These are phyloP conservation scores for Etheostoma perlongum DNA, from an alignment of 2,797 vertebrate genomes.

Conservation along the genomic window DNA sequence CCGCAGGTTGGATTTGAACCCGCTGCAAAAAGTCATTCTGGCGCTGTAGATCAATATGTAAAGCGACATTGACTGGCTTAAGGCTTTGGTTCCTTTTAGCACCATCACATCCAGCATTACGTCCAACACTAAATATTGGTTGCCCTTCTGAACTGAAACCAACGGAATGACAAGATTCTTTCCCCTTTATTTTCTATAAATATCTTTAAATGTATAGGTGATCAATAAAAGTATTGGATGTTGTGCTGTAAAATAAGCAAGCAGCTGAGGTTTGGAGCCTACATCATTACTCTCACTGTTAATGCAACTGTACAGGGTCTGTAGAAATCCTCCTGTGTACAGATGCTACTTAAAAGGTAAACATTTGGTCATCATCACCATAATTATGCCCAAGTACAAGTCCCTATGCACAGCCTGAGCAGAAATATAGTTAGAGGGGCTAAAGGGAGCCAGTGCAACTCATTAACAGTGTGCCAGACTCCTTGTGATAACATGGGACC, in stretches of 20 bases:
- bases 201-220: conserved; percentile 28
- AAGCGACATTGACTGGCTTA: background rate
- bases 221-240: conserved; percentile 42
- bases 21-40: background rate
- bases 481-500: conserved; percentile 60
- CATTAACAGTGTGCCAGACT: conserved; percentile 72
- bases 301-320: conserved; percentile 37
- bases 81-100: conserved; percentile 1
- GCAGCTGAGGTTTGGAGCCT: conserved; percentile 41
- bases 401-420: conserved; percentile 58
- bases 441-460: conserved; percentile 68
- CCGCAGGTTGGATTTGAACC: too few relatives aligned
- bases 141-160: conserved; percentile 14
- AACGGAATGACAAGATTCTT: background rate
- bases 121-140: conserved; percentile 6
- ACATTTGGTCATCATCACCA: conserved; percentile 76
- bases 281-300: conserved; percentile 61
- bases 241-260: conserved; percentile 34
- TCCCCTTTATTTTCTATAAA: background rate
- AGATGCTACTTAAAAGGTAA: conserved; percentile 67
- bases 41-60: background rate
- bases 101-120: background rate
- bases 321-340: conserved; percentile 65
- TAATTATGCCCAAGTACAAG: conserved; percentile 74
- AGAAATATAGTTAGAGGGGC: conserved; percentile 70